Evolutionary conservation across 2,888 invertebrate genomes (phyloP).

Genomic region (Tenthredo distinguenda): DNA sequence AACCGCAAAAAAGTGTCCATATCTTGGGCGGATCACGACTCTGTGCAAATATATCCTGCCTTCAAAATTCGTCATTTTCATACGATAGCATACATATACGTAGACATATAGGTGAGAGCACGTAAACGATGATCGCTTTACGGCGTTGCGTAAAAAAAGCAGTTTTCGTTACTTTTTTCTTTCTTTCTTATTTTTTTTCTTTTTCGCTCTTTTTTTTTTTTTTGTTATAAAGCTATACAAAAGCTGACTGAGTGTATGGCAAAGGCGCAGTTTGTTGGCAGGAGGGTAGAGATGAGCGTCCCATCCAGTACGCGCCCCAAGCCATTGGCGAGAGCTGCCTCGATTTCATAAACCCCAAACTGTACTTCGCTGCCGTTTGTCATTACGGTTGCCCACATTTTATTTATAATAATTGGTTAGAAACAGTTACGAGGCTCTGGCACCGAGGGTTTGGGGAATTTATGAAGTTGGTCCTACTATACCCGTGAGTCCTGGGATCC

Average conservation of each 20-base stretch:
- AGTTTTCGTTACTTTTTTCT: not conserved
- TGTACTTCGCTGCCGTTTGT: constrained; percentile 69
- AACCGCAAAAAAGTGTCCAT: not conserved
- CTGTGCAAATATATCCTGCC: constrained; percentile 1
- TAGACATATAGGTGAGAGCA: not conserved
- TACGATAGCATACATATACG: not conserved
- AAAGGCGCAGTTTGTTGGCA: constrained; percentile 19
- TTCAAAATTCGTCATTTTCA: constrained; percentile 23
- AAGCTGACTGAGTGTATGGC: not conserved
- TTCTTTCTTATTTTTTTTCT: not conserved
- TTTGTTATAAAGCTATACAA: not conserved
- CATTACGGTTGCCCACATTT: constrained; percentile 74
- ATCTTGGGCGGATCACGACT: not conserved
- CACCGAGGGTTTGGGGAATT: constrained; percentile 65
- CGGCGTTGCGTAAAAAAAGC: not conserved
- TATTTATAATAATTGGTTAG: constrained; percentile 76
- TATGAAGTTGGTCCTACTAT: constrained; percentile 69
- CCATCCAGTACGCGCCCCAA: constrained; percentile 1
- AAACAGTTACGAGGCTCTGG: constrained; percentile 74
- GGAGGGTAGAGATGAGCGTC: constrained; percentile 5
- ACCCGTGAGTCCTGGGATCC: constrained; percentile 67
- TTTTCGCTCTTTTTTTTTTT: not conserved
- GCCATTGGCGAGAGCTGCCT: constrained; percentile 33
- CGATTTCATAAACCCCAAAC: constrained; percentile 21
- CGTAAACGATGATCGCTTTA: not conserved